Base-by-base conservation (phyloP, 2,797 vertebrate genomes). In the Gymnopithys bicolor region DNA sequence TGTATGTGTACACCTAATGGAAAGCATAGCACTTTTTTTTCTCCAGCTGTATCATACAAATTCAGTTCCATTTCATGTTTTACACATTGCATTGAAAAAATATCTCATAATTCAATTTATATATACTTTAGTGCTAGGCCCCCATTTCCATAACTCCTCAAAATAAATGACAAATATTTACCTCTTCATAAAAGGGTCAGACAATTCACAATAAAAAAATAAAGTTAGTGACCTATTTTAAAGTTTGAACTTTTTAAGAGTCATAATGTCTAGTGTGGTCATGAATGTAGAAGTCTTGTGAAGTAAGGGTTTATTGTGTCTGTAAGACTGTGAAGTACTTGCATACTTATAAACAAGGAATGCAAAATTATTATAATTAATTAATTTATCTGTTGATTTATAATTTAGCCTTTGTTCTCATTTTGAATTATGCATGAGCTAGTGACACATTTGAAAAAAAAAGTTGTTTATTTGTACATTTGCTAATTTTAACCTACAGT, bases 401-500 rank as follows among this genome's bases (percentile, higher is more conserved):
- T 70, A 90, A 93, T 86, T 91, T 90, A 90, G 28, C 28, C 41
- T 84, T 91, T 93, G 79, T 83, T 94, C 35, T 94, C 43, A 73
- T 73, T 92, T 87, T 90, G 67, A 95, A 89, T 91, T 91, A 85
- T 84, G 37, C 56, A 66, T 85, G 43, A 94, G 43, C 6, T 45
- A 60, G 45, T 71, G 25, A 46, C 8, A 91, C 39, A 60, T 91
- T 73, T 32, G 35, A 16, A 45, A 68, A 73, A 92, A 82, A 27
- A 33, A 14, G 33, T 11, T 19, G n/a, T 91, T 87, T 91, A 93
- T 81, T 95, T 82, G 25, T 76, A 84, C 24, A 28, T 88, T 87
- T 89, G 52, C n/a, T 91, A 58, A 94, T 93, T 94, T 95, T 96
- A 95, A 55, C 12, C 13, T 75, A 22, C 11, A 53, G 19, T 82